Percentiles rank a stretch among this genome's conserved stretches.
phyloP scores from a whole-genome alignment of 1,140 invertebrate species.

The Holotrichia oblita region DNA sequence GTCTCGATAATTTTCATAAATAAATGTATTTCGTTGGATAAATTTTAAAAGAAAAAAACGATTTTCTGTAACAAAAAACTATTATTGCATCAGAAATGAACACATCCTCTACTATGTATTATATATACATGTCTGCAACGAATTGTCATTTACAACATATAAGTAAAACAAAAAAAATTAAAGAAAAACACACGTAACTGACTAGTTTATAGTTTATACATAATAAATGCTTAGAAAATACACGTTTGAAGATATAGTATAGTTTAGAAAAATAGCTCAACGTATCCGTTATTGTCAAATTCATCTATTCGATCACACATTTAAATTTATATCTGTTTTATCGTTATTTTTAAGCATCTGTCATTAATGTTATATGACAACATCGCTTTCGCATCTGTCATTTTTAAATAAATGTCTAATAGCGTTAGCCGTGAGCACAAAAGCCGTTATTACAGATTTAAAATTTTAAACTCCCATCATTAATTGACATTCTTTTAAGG shows the following conservation, averaged over 20 bases:
- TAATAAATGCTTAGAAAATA: slow-evolving; percentile 30
- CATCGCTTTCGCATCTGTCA: too few relatives aligned
- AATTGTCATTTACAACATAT: slow-evolving; percentile 24
- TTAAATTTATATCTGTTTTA: background rate
- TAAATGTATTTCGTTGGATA: slow-evolving; percentile 2
- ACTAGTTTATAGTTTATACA: slow-evolving; percentile 9
- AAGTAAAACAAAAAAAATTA: background rate
- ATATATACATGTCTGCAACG: slow-evolving; percentile 16
- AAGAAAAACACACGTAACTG: background rate
- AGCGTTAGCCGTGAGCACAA: background rate
- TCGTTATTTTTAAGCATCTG: slow-evolving; percentile 16
- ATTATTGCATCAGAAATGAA: slow-evolving; percentile 27
- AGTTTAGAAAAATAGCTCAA: slow-evolving; percentile 28
- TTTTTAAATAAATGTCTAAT: background rate
- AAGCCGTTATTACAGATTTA: background rate
- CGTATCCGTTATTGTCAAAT: background rate
- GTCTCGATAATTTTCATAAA: slow-evolving; percentile 19
- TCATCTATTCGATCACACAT: background rate
- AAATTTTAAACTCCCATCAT: background rate
- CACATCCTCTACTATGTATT: background rate
- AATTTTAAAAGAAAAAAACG: background rate
- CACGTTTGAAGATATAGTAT: background rate
- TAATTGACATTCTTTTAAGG: slow-evolving; percentile 2
- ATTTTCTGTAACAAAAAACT: too few relatives aligned
- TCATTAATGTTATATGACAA: background rate